phyloP scores from a whole-genome alignment of 2,888 invertebrate species.

The Petrolisthes manimaculis region DNA sequence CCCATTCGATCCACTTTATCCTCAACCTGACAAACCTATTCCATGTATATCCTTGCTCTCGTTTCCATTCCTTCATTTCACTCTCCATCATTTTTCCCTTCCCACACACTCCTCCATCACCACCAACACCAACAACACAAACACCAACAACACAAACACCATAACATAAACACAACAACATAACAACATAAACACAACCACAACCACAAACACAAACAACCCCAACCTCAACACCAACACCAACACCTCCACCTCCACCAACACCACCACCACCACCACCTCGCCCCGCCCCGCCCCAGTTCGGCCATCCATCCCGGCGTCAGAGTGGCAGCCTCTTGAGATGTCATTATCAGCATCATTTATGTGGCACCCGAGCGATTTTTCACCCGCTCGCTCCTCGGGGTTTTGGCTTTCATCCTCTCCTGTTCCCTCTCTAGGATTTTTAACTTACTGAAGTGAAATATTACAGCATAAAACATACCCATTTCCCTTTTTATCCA shows the following conservation, averaged over 20 bases:
- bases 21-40: too few species aligned
- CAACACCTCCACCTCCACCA: not conserved
- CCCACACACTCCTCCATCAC: not conserved
- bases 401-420: conserved; percentile 3
- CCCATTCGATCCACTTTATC: too few species aligned
- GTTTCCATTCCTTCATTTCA: not conserved
- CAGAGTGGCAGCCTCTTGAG: conserved; percentile 35
- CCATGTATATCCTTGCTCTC: not conserved
- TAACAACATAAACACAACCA: too few species aligned
- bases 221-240: too few species aligned
- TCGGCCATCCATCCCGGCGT: conserved; percentile 39
- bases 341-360: conserved; percentile 59
- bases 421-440: conserved; percentile 10
- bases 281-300: not conserved
- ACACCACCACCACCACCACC: not conserved
- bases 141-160: too few species aligned
- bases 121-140: too few species aligned
- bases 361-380: conserved; percentile 41
- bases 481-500: conserved; percentile 15
- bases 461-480: too few species aligned
- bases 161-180: too few species aligned
- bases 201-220: too few species aligned
- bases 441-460: too few species aligned
- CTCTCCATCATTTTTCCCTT: not conserved
- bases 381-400: conserved; percentile 26